phyloP scores from a whole-genome alignment of 2,113 vertebrate genomes.

The Alligator mississippiensis region DNA sequence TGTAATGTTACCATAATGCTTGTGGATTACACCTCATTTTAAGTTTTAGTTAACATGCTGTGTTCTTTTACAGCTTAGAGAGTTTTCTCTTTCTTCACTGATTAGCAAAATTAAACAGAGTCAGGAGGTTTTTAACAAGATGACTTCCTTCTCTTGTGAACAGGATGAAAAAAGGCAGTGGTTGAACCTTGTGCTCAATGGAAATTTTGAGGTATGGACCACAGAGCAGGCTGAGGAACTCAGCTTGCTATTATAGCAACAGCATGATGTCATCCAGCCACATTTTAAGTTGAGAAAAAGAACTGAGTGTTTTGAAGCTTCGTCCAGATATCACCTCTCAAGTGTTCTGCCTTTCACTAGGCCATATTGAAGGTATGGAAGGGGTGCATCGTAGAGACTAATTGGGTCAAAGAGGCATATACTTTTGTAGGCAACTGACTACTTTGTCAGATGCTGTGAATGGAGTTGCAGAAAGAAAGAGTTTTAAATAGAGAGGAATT shows the following conservation, averaged over 20 bases:
- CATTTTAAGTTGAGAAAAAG: background rate
- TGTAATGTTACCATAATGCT: background rate
- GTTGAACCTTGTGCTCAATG: slow-evolving; percentile 21
- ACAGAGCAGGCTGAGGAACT: slow-evolving; percentile 45
- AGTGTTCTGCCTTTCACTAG: background rate
- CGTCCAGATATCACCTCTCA: background rate
- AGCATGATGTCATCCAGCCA: background rate
- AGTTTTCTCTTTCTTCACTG: background rate
- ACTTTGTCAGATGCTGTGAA: no score
- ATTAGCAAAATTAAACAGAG: background rate
- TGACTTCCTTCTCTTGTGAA: background rate
- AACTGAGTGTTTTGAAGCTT: background rate
- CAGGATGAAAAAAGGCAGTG: background rate
- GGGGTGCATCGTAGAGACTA: no score
- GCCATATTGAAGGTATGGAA: background rate
- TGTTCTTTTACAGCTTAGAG: background rate
- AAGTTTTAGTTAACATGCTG: background rate
- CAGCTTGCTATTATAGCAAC: background rate
- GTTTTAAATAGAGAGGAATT: no score
- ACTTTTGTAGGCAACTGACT: no score
- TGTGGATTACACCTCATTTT: background rate
- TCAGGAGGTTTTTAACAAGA: background rate
- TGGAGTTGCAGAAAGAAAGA: no score
- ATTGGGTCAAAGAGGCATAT: no score
- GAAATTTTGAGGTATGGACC: slow-evolving; percentile 57